Percentiles rank a stretch among this genome's conserved stretches.
Evolutionary conservation across 2,888 invertebrate species (phyloP).

Genomic region (Boloria selene): DNA sequence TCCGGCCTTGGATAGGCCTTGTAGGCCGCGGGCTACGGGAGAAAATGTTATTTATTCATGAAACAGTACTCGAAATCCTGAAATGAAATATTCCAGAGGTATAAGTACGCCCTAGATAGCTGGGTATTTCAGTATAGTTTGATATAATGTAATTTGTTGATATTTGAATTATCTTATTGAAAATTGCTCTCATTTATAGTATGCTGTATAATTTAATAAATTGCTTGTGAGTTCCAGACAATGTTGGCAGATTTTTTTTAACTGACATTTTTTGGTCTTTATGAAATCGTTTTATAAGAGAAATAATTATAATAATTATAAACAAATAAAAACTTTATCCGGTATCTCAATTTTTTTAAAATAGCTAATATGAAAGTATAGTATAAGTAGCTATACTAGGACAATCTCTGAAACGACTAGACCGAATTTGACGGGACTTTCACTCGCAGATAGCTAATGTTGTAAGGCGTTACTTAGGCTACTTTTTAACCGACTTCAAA

Average conservation of each 20-base stretch:
- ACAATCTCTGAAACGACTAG: no score
- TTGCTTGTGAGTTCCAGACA: not conserved
- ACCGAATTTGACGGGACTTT: no score
- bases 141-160: not conserved
- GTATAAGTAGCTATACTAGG: no score
- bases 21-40: conserved; percentile 41
- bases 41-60: conserved; percentile 42
- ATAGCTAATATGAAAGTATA: no score
- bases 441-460: no score
- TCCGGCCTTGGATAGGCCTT: conserved; percentile 50
- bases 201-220: conserved; percentile 6
- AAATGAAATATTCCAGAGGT: conserved; percentile 12
- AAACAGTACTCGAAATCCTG: conserved; percentile 25
- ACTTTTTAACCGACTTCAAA: no score
- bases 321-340: no score
- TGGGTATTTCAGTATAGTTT: not conserved
- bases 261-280: no score
- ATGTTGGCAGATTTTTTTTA: not conserved
- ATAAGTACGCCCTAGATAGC: not conserved
- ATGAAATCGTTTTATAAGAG: no score
- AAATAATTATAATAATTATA: no score
- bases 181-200: not conserved
- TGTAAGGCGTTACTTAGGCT: no score
- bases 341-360: no score
- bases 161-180: not conserved